These are phyloP conservation scores for Esox niger DNA, from an alignment of 2,113 vertebrate genomes.

Conservation along the genomic window DNA sequence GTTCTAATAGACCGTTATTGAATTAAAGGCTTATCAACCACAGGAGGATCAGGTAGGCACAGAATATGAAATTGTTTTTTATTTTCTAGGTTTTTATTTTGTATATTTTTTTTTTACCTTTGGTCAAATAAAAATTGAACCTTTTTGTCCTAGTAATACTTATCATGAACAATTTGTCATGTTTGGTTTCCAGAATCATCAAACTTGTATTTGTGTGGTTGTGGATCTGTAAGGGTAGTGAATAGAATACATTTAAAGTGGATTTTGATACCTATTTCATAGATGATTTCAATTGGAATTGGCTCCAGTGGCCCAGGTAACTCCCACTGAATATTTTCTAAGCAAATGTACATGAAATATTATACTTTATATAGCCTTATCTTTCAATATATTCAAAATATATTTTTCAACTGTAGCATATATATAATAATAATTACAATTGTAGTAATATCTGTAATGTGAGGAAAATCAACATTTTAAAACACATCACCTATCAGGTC, in stretches of 20 bases:
- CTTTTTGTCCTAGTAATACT: neutral
- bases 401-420: no score
- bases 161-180: no score
- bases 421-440: no score
- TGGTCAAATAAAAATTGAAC: neutral
- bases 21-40: conserved; percentile 18
- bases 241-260: neutral
- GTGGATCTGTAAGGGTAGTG: neutral
- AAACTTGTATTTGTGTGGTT: neutral
- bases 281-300: neutral
- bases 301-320: neutral
- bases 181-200: neutral
- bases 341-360: no score
- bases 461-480: no score
- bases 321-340: no score
- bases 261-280: neutral
- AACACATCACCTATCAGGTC: no score
- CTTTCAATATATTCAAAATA: no score
- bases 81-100: neutral
- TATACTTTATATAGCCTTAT: no score
- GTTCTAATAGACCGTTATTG: conserved; percentile 20
- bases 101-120: neutral
- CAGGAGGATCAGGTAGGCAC: neutral
- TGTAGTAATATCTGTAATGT: no score
- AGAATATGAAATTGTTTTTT: neutral